A percentile compares a stretch with the other conserved stretches of the same genome.
Evolutionary conservation across 1,140 invertebrate genomes (phyloP).

Genomic region (Sinella curviseta): DNA sequence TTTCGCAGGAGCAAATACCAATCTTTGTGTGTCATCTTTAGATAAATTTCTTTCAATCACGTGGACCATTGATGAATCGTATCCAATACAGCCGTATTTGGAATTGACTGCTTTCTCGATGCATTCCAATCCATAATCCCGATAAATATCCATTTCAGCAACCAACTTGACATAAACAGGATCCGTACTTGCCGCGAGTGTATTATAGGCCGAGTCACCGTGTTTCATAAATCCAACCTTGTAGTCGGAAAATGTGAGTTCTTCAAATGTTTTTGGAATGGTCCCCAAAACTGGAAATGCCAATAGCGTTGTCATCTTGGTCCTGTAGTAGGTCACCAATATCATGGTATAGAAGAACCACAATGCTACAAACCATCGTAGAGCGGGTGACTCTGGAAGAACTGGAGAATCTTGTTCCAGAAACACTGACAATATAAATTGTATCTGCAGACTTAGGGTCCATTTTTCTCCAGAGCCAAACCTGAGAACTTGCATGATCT

Average conservation of each 20-base stretch:
- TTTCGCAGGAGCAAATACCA: slow-evolving; percentile 7
- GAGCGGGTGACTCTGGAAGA: neutral
- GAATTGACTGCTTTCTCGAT: slow-evolving; percentile 24
- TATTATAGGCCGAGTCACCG: slow-evolving; percentile 38
- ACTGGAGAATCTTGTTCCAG: slow-evolving; percentile 15
- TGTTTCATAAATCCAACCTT: slow-evolving; percentile 37
- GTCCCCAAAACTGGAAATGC: slow-evolving; percentile 32
- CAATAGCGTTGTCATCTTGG: slow-evolving; percentile 33
- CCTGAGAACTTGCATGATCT: neutral
- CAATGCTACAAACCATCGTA: slow-evolving; percentile 17
- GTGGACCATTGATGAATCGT: slow-evolving; percentile 31
- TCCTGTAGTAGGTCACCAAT: slow-evolving; percentile 33
- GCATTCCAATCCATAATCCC: slow-evolving; percentile 28
- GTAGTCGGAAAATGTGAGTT: slow-evolving; percentile 36
- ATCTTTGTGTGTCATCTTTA: slow-evolving; percentile 1
- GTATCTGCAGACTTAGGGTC: slow-evolving; percentile 3
- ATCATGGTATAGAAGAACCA: slow-evolving; percentile 38
- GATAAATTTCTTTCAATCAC: slow-evolving; percentile 33
- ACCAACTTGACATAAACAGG: slow-evolving; percentile 38
- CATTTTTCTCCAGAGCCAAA: slow-evolving; percentile 6
- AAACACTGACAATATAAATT: neutral
- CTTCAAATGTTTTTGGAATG: slow-evolving; percentile 39
- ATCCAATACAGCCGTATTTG: slow-evolving; percentile 34
- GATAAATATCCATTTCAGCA: slow-evolving; percentile 35
- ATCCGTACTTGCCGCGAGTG: slow-evolving; percentile 24